Evolutionary conservation across 2,888 invertebrate genomes (phyloP).

Genomic region (Melanophora roralis): DNA sequence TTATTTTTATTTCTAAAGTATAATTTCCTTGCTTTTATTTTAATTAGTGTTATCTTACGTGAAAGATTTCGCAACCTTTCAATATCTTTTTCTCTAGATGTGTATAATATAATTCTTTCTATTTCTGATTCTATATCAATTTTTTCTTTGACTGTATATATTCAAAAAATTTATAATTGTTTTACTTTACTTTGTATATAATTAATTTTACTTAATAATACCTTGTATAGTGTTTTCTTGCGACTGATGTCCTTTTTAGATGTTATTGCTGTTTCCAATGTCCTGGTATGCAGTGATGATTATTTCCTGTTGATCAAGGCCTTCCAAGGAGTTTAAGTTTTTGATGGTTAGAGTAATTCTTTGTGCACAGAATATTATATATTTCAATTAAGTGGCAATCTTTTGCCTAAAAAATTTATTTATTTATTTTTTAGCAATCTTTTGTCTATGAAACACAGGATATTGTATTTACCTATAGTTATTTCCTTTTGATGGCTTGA

Average conservation of each 20-base stretch:
- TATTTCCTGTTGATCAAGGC: neutral
- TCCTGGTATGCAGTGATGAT: neutral
- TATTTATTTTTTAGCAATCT: too few species aligned
- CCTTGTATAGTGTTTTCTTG: neutral
- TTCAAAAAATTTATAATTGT: neutral
- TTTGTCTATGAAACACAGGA: too few species aligned
- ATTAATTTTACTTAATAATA: conserved; percentile 1
- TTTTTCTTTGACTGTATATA: neutral
- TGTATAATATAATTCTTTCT: neutral
- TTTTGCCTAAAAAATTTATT: neutral
- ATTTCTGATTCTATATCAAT: neutral
- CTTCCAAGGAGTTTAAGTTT: neutral
- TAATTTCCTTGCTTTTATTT: neutral
- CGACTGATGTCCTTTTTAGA: neutral
- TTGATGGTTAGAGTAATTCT: too few species aligned
- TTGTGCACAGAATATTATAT: neutral
- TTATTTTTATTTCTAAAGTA: neutral
- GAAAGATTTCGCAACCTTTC: neutral
- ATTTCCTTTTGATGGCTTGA: neutral
- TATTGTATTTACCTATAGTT: neutral
- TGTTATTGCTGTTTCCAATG: neutral
- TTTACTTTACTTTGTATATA: neutral
- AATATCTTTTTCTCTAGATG: neutral
- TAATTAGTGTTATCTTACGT: neutral
- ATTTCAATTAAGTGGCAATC: neutral